Percentiles rank a stretch among this genome's conserved stretches.
These are phyloP conservation scores for Vanessa atalanta DNA, from an alignment of 1,140 invertebrate species.

Conservation along the genomic window DNA sequence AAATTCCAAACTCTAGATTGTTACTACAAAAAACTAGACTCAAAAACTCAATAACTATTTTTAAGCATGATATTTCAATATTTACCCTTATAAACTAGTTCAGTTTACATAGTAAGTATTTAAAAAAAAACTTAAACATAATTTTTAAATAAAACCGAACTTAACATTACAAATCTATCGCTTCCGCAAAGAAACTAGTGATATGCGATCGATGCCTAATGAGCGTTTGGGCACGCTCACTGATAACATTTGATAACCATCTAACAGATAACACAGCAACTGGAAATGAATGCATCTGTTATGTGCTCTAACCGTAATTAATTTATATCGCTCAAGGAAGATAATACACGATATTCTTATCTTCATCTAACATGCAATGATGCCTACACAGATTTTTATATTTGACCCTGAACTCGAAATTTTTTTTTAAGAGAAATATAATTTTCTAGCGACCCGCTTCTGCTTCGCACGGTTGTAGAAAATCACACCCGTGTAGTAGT, in stretches of 20 bases:
- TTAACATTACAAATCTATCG: neutral
- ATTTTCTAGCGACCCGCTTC: no score
- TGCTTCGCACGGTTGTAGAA: no score
- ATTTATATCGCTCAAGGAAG: constrained; percentile 52
- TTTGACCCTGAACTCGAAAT: constrained; percentile 24
- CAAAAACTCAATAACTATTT: no score
- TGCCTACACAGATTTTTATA: constrained; percentile 13
- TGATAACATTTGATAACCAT: constrained; percentile 68
- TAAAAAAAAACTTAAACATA: neutral
- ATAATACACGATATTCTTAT: constrained; percentile 70
- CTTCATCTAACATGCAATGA: constrained; percentile 44
- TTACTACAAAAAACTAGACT: no score
- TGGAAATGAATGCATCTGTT: constrained; percentile 41
- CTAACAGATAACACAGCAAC: constrained; percentile 59
- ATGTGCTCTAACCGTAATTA: constrained; percentile 50
- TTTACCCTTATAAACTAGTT: no score
- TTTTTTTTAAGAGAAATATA: no score
- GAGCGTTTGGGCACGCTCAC: constrained; percentile 55
- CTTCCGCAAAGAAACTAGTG: constrained; percentile 23
- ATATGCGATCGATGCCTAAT: constrained; percentile 47
- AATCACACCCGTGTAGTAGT: no score
- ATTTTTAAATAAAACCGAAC: neutral
- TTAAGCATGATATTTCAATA: no score
- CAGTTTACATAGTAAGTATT: neutral
- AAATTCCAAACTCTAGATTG: no score